A percentile compares a stretch with the other conserved stretches of the same genome.
Evolutionary conservation across 2,113 vertebrate species (phyloP).

Genomic region (Platichthys stellatus): DNA sequence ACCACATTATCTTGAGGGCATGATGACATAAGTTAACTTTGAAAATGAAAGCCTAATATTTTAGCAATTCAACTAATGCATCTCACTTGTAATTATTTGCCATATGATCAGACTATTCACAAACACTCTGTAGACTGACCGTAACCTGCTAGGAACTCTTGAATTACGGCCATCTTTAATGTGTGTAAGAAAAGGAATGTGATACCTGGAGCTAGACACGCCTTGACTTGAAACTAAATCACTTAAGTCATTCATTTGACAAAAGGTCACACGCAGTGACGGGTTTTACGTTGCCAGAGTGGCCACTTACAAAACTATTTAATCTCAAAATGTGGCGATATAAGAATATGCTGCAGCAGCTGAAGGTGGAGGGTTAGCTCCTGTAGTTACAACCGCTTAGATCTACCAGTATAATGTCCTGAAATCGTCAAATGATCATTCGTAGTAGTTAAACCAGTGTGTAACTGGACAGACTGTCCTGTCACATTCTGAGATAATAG

Average conservation of each 20-base stretch:
- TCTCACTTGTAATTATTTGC: neutral
- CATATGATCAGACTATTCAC: neutral
- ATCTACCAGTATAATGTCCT: neutral
- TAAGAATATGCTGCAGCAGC: neutral
- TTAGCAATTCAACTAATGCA: no score
- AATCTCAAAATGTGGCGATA: neutral
- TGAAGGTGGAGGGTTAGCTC: neutral
- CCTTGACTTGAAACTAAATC: neutral
- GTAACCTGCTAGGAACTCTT: neutral
- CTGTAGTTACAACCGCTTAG: neutral
- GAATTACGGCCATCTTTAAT: neutral
- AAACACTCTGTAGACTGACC: neutral
- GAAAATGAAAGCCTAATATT: no score
- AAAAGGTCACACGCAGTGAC: neutral
- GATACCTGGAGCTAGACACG: neutral
- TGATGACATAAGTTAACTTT: no score
- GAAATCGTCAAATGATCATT: neutral
- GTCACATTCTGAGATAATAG: slow-evolving; percentile 6
- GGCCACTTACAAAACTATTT: neutral
- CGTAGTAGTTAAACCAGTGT: neutral
- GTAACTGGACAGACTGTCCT: neutral
- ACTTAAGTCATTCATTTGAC: neutral
- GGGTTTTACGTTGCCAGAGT: neutral
- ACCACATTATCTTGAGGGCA: no score
- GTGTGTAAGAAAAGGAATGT: neutral